Base-by-base conservation (phyloP, 2,797 vertebrate species). In the Poecilia picta region DNA sequence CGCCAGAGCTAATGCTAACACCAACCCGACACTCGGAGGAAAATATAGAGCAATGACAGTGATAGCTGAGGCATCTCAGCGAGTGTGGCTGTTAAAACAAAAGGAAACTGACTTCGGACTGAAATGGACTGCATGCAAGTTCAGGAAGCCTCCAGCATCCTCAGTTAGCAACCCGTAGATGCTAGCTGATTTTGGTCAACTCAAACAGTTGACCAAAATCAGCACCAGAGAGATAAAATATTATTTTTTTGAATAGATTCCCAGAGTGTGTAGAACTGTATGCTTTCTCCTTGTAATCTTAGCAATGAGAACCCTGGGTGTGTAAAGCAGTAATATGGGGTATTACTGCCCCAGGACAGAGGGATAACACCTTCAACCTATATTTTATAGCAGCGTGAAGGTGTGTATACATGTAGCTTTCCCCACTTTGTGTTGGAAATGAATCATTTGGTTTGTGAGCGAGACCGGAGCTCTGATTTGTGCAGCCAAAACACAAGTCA, bases 261-360 rank as follows among this genome's bases (percentile, higher is more conserved):
- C 57, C 78, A 80, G 78, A 86, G 75, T 85, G 89, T 89, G 91
- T 75, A 91, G 87, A 80, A 85, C 84, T 89, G 81, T 81, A 80
- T 74, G 86, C 88, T 84, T 92, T 74, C 81, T 87, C 89, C 92
- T 87, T 91, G 92, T 93, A 94, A 95, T 95, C 87, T 57, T 81
- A 93, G 84, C 83, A 76, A 81, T 83, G 91, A 83, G 88, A 81
- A 84, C 88, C 6, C 90, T 83, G 83, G 86, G 91, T 93, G 93
- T 90, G 89, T 95, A 95, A 96, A 95, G 93, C 92, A 94, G 93
- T 95, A 95, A 96, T 96, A 85, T 93, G 88, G 85, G 92, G 91
- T 92, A 95, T 95, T 95, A 95, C 87, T 89, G 84, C 92, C 89
- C 92, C 91, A 90, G 93, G 90, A 91, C 87, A 25, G 83, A 86